Evolutionary conservation across 1,140 invertebrate species (phyloP), one percentile per base, ranked within the genome.

Genomic region (Pseudomyrmex pallidus): DNA sequence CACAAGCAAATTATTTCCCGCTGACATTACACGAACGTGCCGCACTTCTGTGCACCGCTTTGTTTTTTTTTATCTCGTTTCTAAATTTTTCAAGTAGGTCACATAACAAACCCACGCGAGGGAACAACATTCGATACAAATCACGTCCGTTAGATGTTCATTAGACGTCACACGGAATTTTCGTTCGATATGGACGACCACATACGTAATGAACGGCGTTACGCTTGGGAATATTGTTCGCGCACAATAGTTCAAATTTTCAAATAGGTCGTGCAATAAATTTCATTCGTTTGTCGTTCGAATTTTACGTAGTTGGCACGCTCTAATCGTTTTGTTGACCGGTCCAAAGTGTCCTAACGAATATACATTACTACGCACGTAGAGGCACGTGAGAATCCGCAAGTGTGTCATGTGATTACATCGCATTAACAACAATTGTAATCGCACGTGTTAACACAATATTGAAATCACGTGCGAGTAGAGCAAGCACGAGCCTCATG

Each of bases 281-380:
- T 35, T 20, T 3, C 13, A 12, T 7, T 64, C 12, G 1, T 61
- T 50, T 50, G 35, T 12, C 20, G 20, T 83, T 66, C n/a, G 35
- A 64, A 17, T 83, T 8, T 74, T 54, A 56, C 10, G 8, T 20
- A 66, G 52, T 10, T 64, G 20, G 5, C 67, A 35, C 35, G 59
- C 83, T 88, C 83, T 88, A 85, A 88, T 87, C 74, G 87, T 85
- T 82, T 72, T 89, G 78, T 85, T 89, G 87, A 87, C 85, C 77
- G n/a, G 59, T 20, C 67, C 5, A 44, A 59, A 85, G 68, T 67
- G 68, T 77, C 50, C 77, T 74, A 82, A 85, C 57, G 44, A 82
- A 85, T 50, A 80, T 15, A 50, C 59, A 72, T 13, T 4, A 10
- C 35, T 9, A 50, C 9, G 13, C 35, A 56, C 22, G 12, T 74